Conservation (phyloP, 2,888 invertebrate species). For the Parnassius orleans region DNA sequence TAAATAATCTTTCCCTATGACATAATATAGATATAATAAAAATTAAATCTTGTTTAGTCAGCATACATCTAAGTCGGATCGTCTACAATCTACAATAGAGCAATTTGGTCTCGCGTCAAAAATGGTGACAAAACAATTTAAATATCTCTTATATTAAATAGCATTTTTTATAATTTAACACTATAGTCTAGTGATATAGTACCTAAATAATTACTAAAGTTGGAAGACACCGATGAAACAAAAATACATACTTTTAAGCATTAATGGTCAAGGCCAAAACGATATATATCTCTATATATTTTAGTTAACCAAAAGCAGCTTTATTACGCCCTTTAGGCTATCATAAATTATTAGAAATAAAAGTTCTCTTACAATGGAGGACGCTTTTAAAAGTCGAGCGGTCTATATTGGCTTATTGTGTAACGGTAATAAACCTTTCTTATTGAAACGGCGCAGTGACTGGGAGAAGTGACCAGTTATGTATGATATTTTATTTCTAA, state of each 20-base stretch:
- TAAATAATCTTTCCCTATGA: no score
- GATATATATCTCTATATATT: background rate
- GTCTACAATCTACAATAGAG: no score
- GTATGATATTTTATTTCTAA: conserved; percentile 8
- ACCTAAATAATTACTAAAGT: no score
- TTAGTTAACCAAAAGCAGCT: conserved; percentile 2
- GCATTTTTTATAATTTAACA: no score
- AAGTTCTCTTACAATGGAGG: conserved; percentile 20
- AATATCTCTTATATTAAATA: no score
- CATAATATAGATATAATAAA: no score
- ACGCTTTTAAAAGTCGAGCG: conserved; percentile 21
- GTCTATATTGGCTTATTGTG: conserved; percentile 23
- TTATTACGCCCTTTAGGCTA: conserved; percentile 20
- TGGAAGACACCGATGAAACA: no score
- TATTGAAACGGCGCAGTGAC: conserved; percentile 15
- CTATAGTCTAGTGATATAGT: no score
- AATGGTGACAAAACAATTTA: no score
- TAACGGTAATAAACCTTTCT: conserved; percentile 18
- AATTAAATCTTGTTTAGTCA: no score
- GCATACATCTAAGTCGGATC: no score
- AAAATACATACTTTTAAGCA: background rate
- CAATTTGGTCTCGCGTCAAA: no score
- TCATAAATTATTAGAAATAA: conserved; percentile 26
- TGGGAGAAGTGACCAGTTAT: conserved; percentile 8
- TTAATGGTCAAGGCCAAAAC: background rate